Percentiles rank a stretch among this genome's conserved stretches.
Conservation (phyloP, 2,888 invertebrate species). For the Latrodectus hesperus region DNA sequence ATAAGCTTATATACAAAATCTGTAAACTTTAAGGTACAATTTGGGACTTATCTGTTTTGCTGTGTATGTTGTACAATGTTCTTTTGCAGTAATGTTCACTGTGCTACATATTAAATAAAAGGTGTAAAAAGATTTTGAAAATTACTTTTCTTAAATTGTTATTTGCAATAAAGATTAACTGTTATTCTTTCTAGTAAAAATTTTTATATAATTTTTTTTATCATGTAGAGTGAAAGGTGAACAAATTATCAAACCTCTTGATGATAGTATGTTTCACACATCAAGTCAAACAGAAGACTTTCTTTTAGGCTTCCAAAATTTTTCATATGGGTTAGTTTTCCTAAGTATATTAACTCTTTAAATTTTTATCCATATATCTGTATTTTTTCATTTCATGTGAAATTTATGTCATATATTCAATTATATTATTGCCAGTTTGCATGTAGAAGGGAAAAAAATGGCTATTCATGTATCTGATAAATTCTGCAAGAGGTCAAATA, state of each 20-base stretch:
- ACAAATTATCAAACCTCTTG: constrained; percentile 22
- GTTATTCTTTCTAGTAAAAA: no score
- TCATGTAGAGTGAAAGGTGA: constrained; percentile 38
- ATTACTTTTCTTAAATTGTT: no score
- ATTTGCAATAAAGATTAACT: no score
- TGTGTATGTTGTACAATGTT: no score
- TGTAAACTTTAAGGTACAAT: no score
- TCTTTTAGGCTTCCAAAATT: not conserved
- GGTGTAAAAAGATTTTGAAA: no score
- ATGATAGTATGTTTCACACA: not conserved
- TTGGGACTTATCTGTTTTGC: no score
- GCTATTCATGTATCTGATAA: constrained; percentile 46
- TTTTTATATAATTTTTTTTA: not conserved
- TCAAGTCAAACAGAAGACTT: not conserved
- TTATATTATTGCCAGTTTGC: constrained; percentile 38
- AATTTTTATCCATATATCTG: not conserved
- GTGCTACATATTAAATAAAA: no score
- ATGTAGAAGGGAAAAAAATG: constrained; percentile 53
- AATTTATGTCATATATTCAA: not conserved
- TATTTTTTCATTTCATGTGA: not conserved
- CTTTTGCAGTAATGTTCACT: no score
- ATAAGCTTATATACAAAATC: no score
- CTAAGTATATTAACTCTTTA: not conserved
- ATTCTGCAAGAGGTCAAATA: not conserved
- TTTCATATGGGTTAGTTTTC: constrained; percentile 18